These are phyloP conservation scores for Bubo blakistoni DNA, from an alignment of 2,113 vertebrate species.

Conservation along the genomic window DNA sequence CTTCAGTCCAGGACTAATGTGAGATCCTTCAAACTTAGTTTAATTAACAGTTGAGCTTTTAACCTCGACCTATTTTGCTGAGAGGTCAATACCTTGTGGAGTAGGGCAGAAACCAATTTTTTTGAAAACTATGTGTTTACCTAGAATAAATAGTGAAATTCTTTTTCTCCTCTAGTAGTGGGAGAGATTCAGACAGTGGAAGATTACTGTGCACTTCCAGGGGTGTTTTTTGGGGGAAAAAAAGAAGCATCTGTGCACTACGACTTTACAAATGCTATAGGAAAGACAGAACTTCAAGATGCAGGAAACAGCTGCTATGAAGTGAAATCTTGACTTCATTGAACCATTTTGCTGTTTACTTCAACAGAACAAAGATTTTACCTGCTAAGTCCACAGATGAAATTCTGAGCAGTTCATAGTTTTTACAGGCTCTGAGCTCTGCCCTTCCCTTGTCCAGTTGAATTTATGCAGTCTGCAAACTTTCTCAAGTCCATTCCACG, in stretches of 20 bases:
- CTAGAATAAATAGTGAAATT: not conserved
- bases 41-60: not conserved
- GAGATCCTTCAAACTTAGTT: not conserved
- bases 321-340: not conserved
- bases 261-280: not conserved
- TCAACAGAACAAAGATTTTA: not conserved
- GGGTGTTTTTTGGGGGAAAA: fast-evolving
- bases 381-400: not conserved
- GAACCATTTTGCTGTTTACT: not conserved
- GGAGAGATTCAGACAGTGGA: not conserved
- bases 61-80: not conserved
- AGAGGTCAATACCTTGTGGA: not conserved
- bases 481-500: not conserved
- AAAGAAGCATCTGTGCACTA: not conserved
- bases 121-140: not conserved
- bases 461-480: not conserved
- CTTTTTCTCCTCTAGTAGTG: not conserved
- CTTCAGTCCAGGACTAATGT: not conserved
- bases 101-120: not conserved
- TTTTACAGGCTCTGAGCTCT: not conserved
- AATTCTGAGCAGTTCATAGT: not conserved
- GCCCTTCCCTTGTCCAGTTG: not conserved
- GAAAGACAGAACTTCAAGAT: not conserved
- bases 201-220: not conserved
- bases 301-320: not conserved